Conservation (phyloP, 2,888 invertebrate genomes). For the Capitulum mitella region DNA sequence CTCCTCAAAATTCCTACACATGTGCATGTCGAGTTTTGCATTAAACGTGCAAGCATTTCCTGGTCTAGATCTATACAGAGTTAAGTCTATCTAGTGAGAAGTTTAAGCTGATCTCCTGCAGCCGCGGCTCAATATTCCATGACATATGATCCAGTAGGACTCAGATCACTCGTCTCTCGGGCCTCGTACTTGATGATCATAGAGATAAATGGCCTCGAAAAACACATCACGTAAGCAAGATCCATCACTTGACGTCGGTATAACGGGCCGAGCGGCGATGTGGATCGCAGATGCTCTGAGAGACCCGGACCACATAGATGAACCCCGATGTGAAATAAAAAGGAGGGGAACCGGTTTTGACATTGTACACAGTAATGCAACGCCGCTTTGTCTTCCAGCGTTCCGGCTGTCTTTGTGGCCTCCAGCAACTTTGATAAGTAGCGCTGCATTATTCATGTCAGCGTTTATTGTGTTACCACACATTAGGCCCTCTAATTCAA, state of each 20-base stretch:
- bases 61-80: too few species aligned
- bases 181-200: not conserved
- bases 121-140: not conserved
- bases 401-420: not conserved
- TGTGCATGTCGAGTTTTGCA: too few species aligned
- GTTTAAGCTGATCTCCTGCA: too few species aligned
- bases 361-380: not conserved
- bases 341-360: too few species aligned
- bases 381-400: not conserved
- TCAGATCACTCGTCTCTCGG: not conserved
- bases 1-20: too few species aligned
- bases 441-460: not conserved
- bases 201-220: not conserved
- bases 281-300: too few species aligned
- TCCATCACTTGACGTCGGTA: not conserved
- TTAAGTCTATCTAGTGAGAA: too few species aligned
- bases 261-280: not conserved
- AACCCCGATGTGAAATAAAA: too few species aligned
- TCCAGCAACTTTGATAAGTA: not conserved
- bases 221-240: slow-evolving; percentile 1
- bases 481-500: not conserved
- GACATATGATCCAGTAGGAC: not conserved
- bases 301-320: too few species aligned
- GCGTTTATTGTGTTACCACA: not conserved
- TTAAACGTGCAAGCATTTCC: too few species aligned